phyloP scores from a whole-genome alignment of 2,888 invertebrate genomes.

The Yponomeuta plumbellus region DNA sequence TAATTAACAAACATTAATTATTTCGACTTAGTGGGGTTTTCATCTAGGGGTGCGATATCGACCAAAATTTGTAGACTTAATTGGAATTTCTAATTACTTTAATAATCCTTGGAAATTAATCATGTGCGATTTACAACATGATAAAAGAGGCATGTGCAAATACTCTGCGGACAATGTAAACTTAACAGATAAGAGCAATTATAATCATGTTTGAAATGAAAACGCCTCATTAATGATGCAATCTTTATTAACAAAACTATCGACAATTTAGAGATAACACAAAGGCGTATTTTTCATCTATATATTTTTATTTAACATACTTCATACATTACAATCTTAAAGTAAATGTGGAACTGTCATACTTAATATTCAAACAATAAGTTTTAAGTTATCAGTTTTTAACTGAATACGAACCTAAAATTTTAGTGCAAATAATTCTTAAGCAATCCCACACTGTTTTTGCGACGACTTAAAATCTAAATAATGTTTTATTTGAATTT shows the following conservation, averaged over 20 bases:
- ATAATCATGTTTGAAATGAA: not conserved
- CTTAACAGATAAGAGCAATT: too few relatives aligned
- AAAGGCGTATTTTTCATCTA: slow-evolving; percentile 3
- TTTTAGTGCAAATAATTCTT: slow-evolving; percentile 28
- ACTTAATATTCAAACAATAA: slow-evolving; percentile 31
- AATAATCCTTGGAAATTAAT: too few relatives aligned
- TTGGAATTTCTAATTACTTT: too few relatives aligned
- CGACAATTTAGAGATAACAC: slow-evolving; percentile 10
- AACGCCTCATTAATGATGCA: not conserved
- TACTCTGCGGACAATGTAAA: too few relatives aligned
- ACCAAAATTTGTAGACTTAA: too few relatives aligned
- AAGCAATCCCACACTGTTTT: slow-evolving; percentile 24
- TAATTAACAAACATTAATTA: too few relatives aligned
- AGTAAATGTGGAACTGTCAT: slow-evolving; percentile 22
- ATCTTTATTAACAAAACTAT: not conserved
- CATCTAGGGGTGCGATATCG: too few relatives aligned
- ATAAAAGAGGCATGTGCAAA: too few relatives aligned
- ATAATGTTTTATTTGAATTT: not conserved
- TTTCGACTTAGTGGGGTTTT: too few relatives aligned
- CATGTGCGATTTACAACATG: too few relatives aligned
- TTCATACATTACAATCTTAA: not conserved
- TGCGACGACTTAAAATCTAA: not conserved
- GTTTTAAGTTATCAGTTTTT: slow-evolving; percentile 26
- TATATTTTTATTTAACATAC: slow-evolving; percentile 6
- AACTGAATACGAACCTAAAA: slow-evolving; percentile 30